Evolutionary conservation across 2,888 invertebrate genomes (phyloP).

Genomic region (Caenorhabditis sp.): DNA sequence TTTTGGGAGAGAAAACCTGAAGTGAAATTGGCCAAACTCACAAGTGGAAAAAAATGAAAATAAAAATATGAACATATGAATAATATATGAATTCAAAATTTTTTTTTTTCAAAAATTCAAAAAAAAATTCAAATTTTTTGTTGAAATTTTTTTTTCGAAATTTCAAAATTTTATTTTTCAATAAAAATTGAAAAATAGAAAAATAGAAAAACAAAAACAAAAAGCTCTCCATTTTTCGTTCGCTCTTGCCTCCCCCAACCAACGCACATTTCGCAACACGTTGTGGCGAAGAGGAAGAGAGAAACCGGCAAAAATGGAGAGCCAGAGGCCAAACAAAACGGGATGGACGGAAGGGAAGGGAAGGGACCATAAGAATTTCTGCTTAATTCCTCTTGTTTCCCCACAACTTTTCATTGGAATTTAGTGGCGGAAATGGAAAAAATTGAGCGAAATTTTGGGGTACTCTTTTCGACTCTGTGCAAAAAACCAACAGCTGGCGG

Average conservation of each 20-base stretch:
- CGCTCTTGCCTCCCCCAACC: background rate
- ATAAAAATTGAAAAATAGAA: no score
- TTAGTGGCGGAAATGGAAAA: background rate
- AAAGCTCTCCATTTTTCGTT: conserved; percentile 2
- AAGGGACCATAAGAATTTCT: background rate
- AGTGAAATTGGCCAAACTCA: no score
- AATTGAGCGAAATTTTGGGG: background rate
- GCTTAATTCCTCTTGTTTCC: background rate
- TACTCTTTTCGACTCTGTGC: no score
- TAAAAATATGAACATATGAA: background rate
- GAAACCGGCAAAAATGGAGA: conserved; percentile 4
- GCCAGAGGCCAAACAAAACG: conserved; percentile 4
- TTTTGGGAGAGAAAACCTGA: no score
- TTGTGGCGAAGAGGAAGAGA: conserved; percentile 12
- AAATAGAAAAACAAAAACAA: background rate
- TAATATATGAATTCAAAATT: no score
- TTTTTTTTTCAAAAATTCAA: no score
- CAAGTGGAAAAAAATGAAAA: background rate
- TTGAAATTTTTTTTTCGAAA: no score
- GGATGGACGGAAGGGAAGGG: background rate
- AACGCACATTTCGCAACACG: conserved; percentile 42
- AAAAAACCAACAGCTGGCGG: conserved; percentile 13
- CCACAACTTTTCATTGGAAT: no score
- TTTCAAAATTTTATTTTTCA: no score
- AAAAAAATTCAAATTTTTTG: no score